phyloP scores from a whole-genome alignment of 1,140 invertebrate species.

The Drosophila ficusphila region DNA sequence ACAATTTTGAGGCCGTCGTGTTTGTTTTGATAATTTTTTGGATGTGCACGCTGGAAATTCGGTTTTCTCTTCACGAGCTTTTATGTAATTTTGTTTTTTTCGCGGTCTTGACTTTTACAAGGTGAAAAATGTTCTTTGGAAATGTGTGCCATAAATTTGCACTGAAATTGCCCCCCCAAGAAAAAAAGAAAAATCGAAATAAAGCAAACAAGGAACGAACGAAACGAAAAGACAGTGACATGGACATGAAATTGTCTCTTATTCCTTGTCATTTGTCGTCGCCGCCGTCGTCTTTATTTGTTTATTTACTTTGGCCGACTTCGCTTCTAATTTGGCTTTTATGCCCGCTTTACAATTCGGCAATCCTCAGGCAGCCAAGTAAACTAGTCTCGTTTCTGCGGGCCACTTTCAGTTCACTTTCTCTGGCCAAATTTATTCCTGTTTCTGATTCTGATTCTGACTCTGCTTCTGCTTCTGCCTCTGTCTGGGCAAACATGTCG shows the following conservation, averaged over 20 bases:
- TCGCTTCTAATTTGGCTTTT: slow-evolving; percentile 63
- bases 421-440: slow-evolving; percentile 33
- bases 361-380: slow-evolving; percentile 30
- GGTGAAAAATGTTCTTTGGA: slow-evolving; percentile 55
- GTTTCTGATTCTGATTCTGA: no score
- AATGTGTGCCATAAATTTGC: slow-evolving; percentile 50
- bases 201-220: slow-evolving; percentile 16
- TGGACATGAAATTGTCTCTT: slow-evolving; percentile 56
- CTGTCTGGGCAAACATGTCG: slow-evolving; percentile 74
- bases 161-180: slow-evolving; percentile 29
- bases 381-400: slow-evolving; percentile 54
- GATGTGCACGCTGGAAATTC: slow-evolving; percentile 27
- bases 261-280: slow-evolving; percentile 38
- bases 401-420: slow-evolving; percentile 50
- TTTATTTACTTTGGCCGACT: slow-evolving; percentile 63
- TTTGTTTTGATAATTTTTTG: slow-evolving; percentile 72
- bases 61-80: slow-evolving; percentile 4
- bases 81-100: slow-evolving; percentile 33
- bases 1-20: slow-evolving; percentile 51
- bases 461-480: neutral
- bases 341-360: slow-evolving; percentile 64
- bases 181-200: slow-evolving; percentile 24
- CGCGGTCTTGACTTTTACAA: slow-evolving; percentile 62
- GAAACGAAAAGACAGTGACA: slow-evolving; percentile 29
- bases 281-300: slow-evolving; percentile 46